Base-by-base conservation (phyloP, 1,140 invertebrate species). In the Aricia agestis region DNA sequence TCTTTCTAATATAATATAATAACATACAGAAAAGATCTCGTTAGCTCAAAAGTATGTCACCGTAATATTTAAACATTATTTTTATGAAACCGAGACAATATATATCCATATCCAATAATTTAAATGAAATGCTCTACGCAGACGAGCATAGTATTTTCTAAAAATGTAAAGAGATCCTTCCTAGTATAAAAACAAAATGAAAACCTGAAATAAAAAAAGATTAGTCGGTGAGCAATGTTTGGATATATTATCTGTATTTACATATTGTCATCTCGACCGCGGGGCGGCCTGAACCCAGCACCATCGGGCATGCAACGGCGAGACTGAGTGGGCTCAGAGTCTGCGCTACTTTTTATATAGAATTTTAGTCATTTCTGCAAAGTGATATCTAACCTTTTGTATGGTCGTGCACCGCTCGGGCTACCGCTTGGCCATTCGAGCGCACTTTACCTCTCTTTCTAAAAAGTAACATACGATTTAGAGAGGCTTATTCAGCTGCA, bases 331-430 rank as follows among this genome's bases (percentile, higher is more conserved):
- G 18, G 18, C 17, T 0, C 18, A 63, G 59, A 10, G 19, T 18
- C 59, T 19, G 59, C 10, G 18, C 59, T 19, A 25, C 59, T 63
- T 63, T 17, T 25, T 25, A 63, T 63, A 63, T 32, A 19, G 17
- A 25, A 17, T 13, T 52, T 67, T 67, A 57, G 31, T 66, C 15
- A 32, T 32, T 31, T 70, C 31, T 66, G 19, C 45, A 80, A 81
- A 81, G 74, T 77, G 79, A 80, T 79, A 75, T 85, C 83, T 86
- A 87, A 86, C 82, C 83, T 87, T 86, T 79, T 75, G 72, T 74
- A 76, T 77, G 75, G 71, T 76, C 75, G 71, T 68, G 70, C 70
- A 66, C 72, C 73, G 76, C 36, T 36, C 36, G 73, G 71, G 74
- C 78, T 80, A 74, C 76, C 83, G 78, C 76, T 84, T 84, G 84